These are phyloP conservation scores for Lucilia cuprina DNA, from an alignment of 1,140 invertebrate genomes.

Conservation along the genomic window DNA sequence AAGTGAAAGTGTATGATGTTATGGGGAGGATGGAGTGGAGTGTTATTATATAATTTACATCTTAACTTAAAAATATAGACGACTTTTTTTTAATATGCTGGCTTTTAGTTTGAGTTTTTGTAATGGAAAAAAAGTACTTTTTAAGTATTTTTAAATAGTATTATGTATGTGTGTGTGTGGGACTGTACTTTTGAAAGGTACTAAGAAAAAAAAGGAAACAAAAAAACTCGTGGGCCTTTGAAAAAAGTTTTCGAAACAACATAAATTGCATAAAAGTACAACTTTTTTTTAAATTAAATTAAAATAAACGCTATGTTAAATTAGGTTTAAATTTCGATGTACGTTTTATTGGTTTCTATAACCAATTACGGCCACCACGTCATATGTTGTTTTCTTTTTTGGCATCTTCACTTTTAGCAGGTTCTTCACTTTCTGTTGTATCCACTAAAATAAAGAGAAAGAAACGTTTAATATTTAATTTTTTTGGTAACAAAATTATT, in stretches of 20 bases:
- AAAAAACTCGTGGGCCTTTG: neutral
- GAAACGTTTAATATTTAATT: neutral
- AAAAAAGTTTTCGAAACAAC: neutral
- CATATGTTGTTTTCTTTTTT: slow-evolving; percentile 62
- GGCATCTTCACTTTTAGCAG: slow-evolving; percentile 48
- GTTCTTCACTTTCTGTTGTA: slow-evolving; percentile 53
- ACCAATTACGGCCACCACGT: slow-evolving; percentile 62
- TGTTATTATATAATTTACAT: slow-evolving; percentile 14
- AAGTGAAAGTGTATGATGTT: neutral
- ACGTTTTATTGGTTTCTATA: slow-evolving; percentile 47
- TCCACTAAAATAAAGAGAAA: slow-evolving; percentile 45
- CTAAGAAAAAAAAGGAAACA: neutral
- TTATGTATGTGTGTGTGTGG: neutral
- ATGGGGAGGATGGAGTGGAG: too few species aligned
- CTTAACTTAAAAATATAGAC: slow-evolving; percentile 22
- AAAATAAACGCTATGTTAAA: slow-evolving; percentile 36
- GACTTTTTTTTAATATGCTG: neutral
- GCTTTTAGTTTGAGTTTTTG: neutral
- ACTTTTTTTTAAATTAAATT: slow-evolving; percentile 6
- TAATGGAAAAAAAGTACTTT: neutral
- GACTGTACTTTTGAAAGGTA: too few species aligned
- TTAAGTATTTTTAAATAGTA: neutral
- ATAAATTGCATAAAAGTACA: neutral
- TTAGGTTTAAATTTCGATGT: slow-evolving; percentile 40
- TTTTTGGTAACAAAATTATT: neutral